Conservation (phyloP, 2,888 invertebrate species). For the Lochmaea capreae region DNA sequence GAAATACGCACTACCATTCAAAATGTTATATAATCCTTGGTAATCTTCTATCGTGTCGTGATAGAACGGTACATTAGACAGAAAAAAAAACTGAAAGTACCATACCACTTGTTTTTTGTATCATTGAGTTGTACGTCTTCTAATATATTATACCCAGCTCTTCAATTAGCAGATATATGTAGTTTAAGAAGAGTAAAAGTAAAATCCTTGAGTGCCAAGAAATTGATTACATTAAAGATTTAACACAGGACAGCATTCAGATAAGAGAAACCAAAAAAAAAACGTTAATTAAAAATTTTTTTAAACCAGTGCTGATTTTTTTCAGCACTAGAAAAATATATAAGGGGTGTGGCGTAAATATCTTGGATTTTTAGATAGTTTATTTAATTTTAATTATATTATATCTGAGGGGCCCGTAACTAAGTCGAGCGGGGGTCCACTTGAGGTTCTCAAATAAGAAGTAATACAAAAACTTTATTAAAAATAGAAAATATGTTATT, state of each 20-base stretch:
- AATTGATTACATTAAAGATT: background rate
- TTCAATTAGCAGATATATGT: slow-evolving; percentile 13
- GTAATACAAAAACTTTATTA: too few species aligned
- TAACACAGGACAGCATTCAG: background rate
- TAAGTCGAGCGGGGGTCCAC: too few species aligned
- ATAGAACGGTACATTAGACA: background rate
- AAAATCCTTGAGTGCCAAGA: slow-evolving; percentile 23
- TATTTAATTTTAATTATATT: too few species aligned
- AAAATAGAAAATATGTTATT: too few species aligned
- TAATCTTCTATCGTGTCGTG: slow-evolving; percentile 11
- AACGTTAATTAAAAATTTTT: background rate
- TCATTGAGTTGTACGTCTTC: background rate
- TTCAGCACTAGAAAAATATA: too few species aligned
- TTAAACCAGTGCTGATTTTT: background rate
- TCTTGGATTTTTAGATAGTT: background rate
- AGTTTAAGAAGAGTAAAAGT: slow-evolving; percentile 17
- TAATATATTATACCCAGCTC: slow-evolving; percentile 7
- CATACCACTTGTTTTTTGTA: background rate
- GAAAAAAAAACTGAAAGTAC: slow-evolving; percentile 6
- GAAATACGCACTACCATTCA: background rate
- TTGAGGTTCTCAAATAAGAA: too few species aligned
- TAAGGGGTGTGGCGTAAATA: background rate
- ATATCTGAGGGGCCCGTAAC: too few species aligned
- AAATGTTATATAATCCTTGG: background rate
- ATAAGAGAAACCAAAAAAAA: background rate